Evolutionary conservation across 2,113 vertebrate genomes (phyloP).

Genomic region (Gymnocephalus cernua): DNA sequence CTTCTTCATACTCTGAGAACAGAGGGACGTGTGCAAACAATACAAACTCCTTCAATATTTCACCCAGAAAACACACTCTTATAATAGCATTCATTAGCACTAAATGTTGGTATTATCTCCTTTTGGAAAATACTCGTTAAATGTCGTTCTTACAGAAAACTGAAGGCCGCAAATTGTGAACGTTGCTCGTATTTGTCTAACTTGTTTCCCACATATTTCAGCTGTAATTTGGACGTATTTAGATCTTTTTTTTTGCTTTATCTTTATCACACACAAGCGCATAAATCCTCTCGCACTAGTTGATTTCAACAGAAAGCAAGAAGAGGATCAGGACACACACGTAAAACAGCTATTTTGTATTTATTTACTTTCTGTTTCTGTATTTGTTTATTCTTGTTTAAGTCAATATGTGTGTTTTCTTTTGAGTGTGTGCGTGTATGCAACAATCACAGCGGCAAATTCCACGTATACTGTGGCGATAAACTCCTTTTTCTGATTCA

Average conservation of each 20-base stretch:
- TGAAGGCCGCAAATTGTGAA: background rate
- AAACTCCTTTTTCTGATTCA: no score
- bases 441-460: no score
- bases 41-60: background rate
- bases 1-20: no score
- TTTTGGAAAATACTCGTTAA: background rate
- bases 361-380: no score
- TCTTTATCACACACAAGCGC: background rate
- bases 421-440: no score
- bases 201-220: background rate
- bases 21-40: no score
- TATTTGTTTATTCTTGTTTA: no score
- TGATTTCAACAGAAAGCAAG: background rate
- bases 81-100: background rate
- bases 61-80: background rate
- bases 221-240: background rate
- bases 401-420: no score
- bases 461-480: no score
- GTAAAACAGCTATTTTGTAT: no score
- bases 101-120: background rate
- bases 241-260: background rate
- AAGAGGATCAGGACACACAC: background rate
- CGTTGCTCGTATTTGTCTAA: background rate
- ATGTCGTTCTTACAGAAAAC: background rate
- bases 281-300: background rate